phyloP scores from a whole-genome alignment of 2,888 invertebrate species.

The Lysandra coridon region DNA sequence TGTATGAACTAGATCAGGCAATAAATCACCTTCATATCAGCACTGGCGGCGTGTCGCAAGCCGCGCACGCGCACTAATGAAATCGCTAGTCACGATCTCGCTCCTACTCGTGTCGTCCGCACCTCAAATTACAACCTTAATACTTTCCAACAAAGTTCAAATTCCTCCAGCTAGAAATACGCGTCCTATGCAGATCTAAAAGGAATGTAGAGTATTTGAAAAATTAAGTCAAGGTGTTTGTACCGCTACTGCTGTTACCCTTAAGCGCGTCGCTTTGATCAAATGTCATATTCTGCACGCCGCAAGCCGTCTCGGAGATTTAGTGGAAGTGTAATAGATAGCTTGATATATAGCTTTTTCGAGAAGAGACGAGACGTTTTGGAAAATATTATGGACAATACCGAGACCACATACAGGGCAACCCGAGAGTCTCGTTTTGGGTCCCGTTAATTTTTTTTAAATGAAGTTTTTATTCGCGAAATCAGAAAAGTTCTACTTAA shows the following conservation, averaged over 20 bases:
- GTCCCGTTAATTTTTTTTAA: too few relatives aligned
- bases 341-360: too few relatives aligned
- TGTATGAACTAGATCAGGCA: slow-evolving; percentile 10
- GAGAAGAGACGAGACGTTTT: too few relatives aligned
- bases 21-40: slow-evolving; percentile 30
- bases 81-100: slow-evolving; percentile 66
- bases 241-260: slow-evolving; percentile 33
- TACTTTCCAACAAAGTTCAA: slow-evolving; percentile 3
- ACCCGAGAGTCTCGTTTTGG: too few relatives aligned
- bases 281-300: slow-evolving; percentile 23
- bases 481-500: too few relatives aligned
- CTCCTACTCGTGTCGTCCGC: slow-evolving; percentile 43
- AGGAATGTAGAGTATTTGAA: slow-evolving; percentile 44
- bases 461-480: too few relatives aligned
- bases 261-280: slow-evolving; percentile 30
- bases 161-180: not conserved
- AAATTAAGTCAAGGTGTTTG: slow-evolving; percentile 43
- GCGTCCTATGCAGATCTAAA: slow-evolving; percentile 41
- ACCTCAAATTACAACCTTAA: slow-evolving; percentile 36
- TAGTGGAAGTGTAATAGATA: too few relatives aligned
- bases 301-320: too few relatives aligned
- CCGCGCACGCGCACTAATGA: slow-evolving; percentile 60
- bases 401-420: too few relatives aligned
- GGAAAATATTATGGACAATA: too few relatives aligned
- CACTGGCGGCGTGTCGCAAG: slow-evolving; percentile 46